phyloP scores from a whole-genome alignment of 37 sponge, comb jelly and placozoan species.

The Eunapius fragilis region DNA sequence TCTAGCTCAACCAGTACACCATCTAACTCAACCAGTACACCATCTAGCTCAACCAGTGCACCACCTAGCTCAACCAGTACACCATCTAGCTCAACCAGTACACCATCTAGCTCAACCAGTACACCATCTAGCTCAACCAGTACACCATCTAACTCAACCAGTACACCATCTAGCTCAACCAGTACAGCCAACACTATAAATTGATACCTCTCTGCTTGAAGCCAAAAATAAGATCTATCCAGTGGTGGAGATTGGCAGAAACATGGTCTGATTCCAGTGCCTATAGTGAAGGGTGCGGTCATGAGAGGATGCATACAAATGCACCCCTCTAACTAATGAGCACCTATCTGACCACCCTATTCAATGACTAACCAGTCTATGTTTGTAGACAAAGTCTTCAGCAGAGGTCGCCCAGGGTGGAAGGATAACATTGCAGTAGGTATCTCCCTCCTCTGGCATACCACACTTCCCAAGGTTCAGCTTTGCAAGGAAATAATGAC shows the following conservation, averaged over 20 bases:
- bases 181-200: neutral
- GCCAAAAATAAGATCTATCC: conserved; percentile 96
- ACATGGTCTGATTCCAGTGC: conserved; percentile 94
- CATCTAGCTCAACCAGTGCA: too few relatives aligned
- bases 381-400: conserved; percentile 63
- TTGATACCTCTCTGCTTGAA: conserved; percentile 85
- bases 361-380: conserved; percentile 53
- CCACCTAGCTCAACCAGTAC: too few relatives aligned
- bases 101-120: too few relatives aligned
- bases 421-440: conserved; percentile 66
- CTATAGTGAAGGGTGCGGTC: conserved; percentile 11
- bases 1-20: too few relatives aligned
- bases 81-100: too few relatives aligned
- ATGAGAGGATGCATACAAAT: neutral
- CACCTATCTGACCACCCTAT: neutral
- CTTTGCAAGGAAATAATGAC: conserved; percentile 1
- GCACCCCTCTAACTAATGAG: neutral
- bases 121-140: too few relatives aligned
- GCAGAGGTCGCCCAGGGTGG: conserved; percentile 88
- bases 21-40: too few relatives aligned
- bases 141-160: too few relatives aligned
- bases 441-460: conserved; percentile 53
- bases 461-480: conserved; percentile 58
- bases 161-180: too few relatives aligned
- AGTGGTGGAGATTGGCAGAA: conserved; percentile 78